Evolutionary conservation across 2,113 vertebrate species (phyloP).

Genomic region (Macquaria australasica): DNA sequence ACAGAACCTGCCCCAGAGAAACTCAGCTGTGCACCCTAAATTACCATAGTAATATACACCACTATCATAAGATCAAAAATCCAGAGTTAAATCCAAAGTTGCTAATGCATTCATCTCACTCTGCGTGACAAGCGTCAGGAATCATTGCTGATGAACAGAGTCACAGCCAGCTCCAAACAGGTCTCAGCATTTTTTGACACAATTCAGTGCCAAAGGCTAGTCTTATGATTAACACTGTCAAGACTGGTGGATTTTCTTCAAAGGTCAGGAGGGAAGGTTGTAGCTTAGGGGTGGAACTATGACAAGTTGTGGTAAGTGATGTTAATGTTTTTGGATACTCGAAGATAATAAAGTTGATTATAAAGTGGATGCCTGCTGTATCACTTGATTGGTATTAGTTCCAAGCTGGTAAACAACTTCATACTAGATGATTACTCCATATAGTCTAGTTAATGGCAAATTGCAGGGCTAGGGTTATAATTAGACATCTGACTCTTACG

Average conservation of each 20-base stretch:
- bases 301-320: background rate
- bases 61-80: constrained; percentile 6
- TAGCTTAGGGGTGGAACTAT: background rate
- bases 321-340: background rate
- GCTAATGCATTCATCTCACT: background rate
- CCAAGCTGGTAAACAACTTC: background rate
- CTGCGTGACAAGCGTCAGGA: background rate
- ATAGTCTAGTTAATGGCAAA: no score
- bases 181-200: background rate
- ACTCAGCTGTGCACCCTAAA: background rate
- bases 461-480: no score
- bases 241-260: background rate
- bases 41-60: background rate
- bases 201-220: background rate
- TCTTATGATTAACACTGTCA: constrained; percentile 1
- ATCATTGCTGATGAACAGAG: background rate
- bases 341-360: background rate
- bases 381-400: constrained; percentile 10
- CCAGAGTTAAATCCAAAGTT: background rate
- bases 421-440: no score
- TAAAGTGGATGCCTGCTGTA: background rate
- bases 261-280: background rate
- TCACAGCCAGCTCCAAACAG: background rate
- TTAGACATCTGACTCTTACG: no score
- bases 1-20: background rate